These are phyloP conservation scores for Mobula hypostoma DNA, from an alignment of 2,113 vertebrate species.

Conservation along the genomic window DNA sequence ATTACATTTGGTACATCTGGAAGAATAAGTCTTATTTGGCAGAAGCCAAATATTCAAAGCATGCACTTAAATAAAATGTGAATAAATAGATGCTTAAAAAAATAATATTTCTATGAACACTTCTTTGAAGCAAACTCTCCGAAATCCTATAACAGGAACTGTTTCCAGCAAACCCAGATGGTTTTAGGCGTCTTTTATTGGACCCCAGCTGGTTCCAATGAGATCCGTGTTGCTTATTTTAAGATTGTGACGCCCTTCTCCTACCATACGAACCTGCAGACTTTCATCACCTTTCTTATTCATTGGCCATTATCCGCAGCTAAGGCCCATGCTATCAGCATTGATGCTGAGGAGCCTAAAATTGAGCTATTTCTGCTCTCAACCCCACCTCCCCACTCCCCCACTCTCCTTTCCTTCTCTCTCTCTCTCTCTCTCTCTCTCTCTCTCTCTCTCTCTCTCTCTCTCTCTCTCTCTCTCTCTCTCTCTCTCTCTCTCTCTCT, in stretches of 20 bases:
- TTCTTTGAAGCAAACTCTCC: slow-evolving; percentile 34
- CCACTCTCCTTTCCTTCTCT: neutral
- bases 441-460: neutral
- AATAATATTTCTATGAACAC: slow-evolving; percentile 31
- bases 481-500: neutral
- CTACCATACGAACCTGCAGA: neutral
- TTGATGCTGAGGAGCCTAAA: neutral
- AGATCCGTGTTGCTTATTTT: neutral
- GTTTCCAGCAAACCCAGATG: slow-evolving; percentile 1
- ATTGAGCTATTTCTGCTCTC: neutral
- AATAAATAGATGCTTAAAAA: slow-evolving; percentile 33
- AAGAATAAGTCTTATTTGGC: slow-evolving; percentile 35
- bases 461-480: neutral
- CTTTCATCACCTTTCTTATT: neutral
- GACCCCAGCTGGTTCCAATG: neutral
- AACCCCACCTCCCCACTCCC: neutral
- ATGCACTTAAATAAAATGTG: slow-evolving; percentile 19
- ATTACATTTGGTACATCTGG: slow-evolving; percentile 28
- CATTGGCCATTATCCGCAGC: neutral
- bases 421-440: neutral
- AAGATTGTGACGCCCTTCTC: neutral
- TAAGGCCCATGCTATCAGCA: neutral
- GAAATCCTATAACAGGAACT: neutral
- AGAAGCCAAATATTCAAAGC: slow-evolving; percentile 23
- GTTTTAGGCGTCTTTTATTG: neutral